phyloP scores from a whole-genome alignment of 2,113 vertebrate species.

The Raphicerus campestris region DNA sequence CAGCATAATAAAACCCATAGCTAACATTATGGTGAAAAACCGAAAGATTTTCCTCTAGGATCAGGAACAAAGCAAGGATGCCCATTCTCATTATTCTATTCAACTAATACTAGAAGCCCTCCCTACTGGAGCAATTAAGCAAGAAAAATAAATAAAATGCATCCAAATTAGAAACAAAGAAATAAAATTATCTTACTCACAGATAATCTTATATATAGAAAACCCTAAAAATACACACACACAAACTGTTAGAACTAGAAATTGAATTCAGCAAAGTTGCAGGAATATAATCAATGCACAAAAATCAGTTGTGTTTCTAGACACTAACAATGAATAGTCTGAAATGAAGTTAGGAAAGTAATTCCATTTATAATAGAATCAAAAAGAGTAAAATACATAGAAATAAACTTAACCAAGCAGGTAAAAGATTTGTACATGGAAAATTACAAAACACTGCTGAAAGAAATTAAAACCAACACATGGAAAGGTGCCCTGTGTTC shows the following conservation, averaged over 20 bases:
- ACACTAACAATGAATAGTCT: not conserved
- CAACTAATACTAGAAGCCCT: not conserved
- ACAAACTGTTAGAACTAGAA: not conserved
- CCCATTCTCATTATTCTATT: not conserved
- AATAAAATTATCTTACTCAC: not conserved
- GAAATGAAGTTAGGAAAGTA: not conserved
- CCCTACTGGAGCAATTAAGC: not conserved
- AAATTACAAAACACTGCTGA: not conserved
- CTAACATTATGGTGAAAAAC: not conserved
- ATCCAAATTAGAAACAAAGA: not conserved
- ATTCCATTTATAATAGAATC: not conserved
- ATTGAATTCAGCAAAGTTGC: not conserved
- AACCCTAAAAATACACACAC: not conserved
- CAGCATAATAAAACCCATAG: not conserved
- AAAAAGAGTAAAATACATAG: not conserved
- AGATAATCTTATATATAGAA: not conserved
- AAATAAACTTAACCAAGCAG: not conserved
- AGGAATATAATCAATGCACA: not conserved
- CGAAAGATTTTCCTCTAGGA: not conserved
- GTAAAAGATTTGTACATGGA: not conserved
- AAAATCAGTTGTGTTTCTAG: not conserved
- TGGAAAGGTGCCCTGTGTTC: not conserved
- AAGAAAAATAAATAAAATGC: not conserved
- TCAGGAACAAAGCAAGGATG: not conserved
- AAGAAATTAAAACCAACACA: not conserved